Conservation (phyloP, 2,888 invertebrate species). For the Sinotaia quadrata region DNA sequence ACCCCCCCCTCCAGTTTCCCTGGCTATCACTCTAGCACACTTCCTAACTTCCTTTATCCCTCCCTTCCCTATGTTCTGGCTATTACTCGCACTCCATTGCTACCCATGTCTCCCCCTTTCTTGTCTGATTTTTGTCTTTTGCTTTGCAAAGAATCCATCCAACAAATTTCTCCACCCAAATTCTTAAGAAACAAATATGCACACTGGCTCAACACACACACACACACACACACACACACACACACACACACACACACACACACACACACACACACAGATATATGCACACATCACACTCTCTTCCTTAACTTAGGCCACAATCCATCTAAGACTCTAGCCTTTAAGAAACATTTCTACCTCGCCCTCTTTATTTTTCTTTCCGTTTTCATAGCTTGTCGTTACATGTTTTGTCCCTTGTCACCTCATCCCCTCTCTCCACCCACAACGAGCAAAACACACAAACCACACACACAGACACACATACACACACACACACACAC, state of each 20-base stretch:
- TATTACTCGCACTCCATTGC: too few relatives aligned
- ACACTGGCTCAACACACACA: not conserved
- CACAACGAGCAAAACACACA: not conserved
- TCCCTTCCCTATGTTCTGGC: too few relatives aligned
- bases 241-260: not conserved
- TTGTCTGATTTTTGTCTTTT: too few relatives aligned
- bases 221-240: not conserved
- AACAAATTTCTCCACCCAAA: not conserved
- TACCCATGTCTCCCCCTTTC: too few relatives aligned
- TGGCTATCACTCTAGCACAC: too few relatives aligned
- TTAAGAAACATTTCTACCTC: too few relatives aligned
- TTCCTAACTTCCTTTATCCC: too few relatives aligned
- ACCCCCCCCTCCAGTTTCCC: too few relatives aligned
- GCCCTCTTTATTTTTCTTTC: too few relatives aligned
- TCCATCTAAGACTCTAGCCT: too few relatives aligned
- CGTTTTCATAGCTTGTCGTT: too few relatives aligned
- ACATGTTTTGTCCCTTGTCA: not conserved
- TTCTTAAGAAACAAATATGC: not conserved
- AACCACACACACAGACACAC: conserved; percentile 2
- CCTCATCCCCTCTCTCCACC: not conserved
- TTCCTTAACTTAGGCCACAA: too few relatives aligned
- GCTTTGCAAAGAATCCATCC: not conserved
- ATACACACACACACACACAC: conserved; percentile 16
- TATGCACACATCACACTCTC: not conserved
- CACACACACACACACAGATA: conserved; percentile 5